Evolutionary conservation across 1,140 invertebrate species (phyloP), one percentile per base, ranked within the genome.

Genomic region (Stegodyphus mimosarum): DNA sequence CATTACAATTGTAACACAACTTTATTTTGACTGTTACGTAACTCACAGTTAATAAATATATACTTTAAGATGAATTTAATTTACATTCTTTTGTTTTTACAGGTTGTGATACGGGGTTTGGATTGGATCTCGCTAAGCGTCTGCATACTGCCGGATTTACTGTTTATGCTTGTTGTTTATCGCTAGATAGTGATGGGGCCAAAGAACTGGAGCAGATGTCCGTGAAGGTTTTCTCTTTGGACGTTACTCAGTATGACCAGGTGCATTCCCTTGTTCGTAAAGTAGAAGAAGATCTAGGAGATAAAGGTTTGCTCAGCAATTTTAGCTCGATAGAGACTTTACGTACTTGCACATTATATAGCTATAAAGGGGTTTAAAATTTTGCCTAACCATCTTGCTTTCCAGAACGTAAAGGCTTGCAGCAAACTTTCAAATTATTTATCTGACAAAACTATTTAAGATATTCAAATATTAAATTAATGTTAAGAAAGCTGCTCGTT

Each of bases 111-210:
- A 86, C 87, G 9, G 88, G 88, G 0, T 88, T 88, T 83, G 88
- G 88, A 0, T 33, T 84, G 11, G 75, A 75, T 63, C 70, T 88
- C 11, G 87, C 81, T 0, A 86, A 86, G 9, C 87, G 89, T 15
- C 88, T 92, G 51, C 90, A 91, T 85, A 51, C 72, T 13, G 81
- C 89, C 53, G 92, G 91, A 2, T 91, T 90, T 75, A 87, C 88
- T 50, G 92, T 92, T 10, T 92, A 90, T 86, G 95, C 95, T 13
- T 93, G 94, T 5, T 95, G 95, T 89, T 91, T 95, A 48, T 88
- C 92, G 7, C 90, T 91, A 0, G 90, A 92, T 33, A 88, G 90
- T 0, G 89, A 90, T 66, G 92, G 92, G 0, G 91, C 91, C 0
- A 66, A 86, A 53, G 78, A 87, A 7, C 88, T 92, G 63, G 18